These are phyloP conservation scores for Vultur gryphus DNA, from an alignment of 2,797 vertebrate species.

Conservation along the genomic window DNA sequence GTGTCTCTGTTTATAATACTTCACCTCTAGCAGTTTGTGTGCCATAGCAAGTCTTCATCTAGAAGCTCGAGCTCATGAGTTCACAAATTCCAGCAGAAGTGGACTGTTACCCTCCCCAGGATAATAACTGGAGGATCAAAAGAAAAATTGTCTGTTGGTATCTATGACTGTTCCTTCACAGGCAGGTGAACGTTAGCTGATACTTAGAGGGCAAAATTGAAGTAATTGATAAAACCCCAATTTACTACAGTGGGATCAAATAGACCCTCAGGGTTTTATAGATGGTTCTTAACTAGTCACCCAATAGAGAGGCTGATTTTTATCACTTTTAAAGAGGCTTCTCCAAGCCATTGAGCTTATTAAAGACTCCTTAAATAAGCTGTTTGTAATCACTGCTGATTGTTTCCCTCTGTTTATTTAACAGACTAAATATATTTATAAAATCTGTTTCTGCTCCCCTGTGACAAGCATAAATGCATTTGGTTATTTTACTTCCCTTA, in stretches of 20 bases:
- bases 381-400: constrained; percentile 48
- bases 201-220: neutral
- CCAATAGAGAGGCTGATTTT: neutral
- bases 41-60: neutral
- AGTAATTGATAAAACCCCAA: neutral
- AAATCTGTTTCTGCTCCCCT: neutral
- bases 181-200: neutral
- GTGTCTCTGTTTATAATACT: neutral
- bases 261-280: neutral
- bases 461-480: constrained; percentile 24
- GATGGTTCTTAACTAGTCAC: neutral
- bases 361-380: constrained; percentile 27
- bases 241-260: neutral
- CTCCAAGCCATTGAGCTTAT: neutral
- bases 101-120: neutral
- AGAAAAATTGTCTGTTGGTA: neutral
- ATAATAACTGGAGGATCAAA: neutral
- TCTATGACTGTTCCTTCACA: neutral
- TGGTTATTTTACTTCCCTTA: constrained; percentile 28
- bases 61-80: neutral
- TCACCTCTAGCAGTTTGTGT: neutral
- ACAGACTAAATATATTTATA: constrained; percentile 23
- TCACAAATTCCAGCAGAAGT: neutral
- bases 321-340: neutral
- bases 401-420: constrained; percentile 46